A percentile compares a stretch with the other conserved stretches of the same genome.
Conservation (phyloP, 2,888 invertebrate species). For the Liopterus haemorrhoidalis region DNA sequence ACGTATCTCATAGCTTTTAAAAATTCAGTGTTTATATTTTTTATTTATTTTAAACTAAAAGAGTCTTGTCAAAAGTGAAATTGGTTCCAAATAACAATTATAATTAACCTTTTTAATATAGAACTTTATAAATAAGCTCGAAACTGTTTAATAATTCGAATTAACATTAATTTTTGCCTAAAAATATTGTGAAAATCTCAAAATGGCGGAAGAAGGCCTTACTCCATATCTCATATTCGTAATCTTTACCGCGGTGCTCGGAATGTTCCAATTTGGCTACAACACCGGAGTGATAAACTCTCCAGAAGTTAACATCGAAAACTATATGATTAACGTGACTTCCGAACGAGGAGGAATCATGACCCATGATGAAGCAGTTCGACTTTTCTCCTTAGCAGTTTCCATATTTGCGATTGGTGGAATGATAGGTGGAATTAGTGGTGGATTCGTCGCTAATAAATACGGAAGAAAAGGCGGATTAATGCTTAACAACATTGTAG, state of each 20-base stretch:
- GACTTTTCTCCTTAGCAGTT: slow-evolving; percentile 61
- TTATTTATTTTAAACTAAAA: too few relatives aligned
- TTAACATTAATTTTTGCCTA: too few relatives aligned
- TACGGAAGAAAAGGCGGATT: slow-evolving; percentile 65
- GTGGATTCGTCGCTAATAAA: slow-evolving; percentile 66
- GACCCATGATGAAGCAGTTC: slow-evolving; percentile 44
- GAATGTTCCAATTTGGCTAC: slow-evolving; percentile 67
- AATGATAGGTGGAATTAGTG: slow-evolving; percentile 69
- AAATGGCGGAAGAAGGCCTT: slow-evolving; percentile 49
- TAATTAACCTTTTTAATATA: too few relatives aligned
- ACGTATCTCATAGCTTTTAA: too few relatives aligned
- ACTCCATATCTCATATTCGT: slow-evolving; percentile 60
- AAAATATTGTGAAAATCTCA: too few relatives aligned
- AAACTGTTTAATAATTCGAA: too few relatives aligned
- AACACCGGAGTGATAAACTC: slow-evolving; percentile 68
- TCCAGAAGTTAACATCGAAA: slow-evolving; percentile 57
- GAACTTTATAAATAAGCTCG: too few relatives aligned
- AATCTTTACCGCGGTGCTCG: slow-evolving; percentile 60
- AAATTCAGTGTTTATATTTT: too few relatives aligned
- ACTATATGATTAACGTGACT: slow-evolving; percentile 54
- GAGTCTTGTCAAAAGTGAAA: too few relatives aligned
- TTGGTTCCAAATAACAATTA: too few relatives aligned
- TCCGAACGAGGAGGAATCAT: slow-evolving; percentile 44
- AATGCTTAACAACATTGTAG: slow-evolving; percentile 58
- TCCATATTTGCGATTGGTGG: slow-evolving; percentile 74